Conservation (phyloP, 2,797 vertebrate species). For the Graptemys geographica region DNA sequence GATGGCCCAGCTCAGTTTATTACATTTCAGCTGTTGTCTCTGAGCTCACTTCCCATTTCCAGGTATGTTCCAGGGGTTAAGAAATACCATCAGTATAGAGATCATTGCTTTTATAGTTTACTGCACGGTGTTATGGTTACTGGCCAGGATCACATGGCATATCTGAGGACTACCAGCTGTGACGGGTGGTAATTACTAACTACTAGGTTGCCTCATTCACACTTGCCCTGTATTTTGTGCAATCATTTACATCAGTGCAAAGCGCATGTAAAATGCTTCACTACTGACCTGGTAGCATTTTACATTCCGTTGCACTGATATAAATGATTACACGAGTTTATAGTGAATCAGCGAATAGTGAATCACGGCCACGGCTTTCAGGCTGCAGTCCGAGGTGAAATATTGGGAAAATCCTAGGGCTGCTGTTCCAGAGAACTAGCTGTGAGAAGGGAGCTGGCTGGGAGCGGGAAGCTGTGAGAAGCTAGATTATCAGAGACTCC, state of each 20-base stretch:
- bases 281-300: background rate
- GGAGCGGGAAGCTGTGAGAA: background rate
- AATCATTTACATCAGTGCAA: background rate
- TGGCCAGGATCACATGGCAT: background rate
- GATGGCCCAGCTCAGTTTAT: background rate
- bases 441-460: background rate
- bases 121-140: background rate
- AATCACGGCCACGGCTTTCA: no score
- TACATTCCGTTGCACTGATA: background rate
- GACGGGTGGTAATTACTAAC: background rate
- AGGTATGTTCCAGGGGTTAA: background rate
- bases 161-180: accelerated
- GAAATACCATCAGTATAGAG: background rate
- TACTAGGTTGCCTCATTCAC: background rate
- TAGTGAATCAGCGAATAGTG: no score
- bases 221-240: background rate
- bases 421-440: background rate
- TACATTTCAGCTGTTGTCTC: background rate
- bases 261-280: background rate
- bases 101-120: background rate
- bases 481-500: background rate
- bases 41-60: background rate
- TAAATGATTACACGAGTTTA: no score
- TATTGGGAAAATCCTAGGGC: background rate
- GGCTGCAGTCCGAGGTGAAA: no score